A percentile compares a stretch with the other conserved stretches of the same genome.
These are phyloP conservation scores for Tetrapedia diversipes DNA, from an alignment of 2,888 invertebrate genomes.

Conservation along the genomic window DNA sequence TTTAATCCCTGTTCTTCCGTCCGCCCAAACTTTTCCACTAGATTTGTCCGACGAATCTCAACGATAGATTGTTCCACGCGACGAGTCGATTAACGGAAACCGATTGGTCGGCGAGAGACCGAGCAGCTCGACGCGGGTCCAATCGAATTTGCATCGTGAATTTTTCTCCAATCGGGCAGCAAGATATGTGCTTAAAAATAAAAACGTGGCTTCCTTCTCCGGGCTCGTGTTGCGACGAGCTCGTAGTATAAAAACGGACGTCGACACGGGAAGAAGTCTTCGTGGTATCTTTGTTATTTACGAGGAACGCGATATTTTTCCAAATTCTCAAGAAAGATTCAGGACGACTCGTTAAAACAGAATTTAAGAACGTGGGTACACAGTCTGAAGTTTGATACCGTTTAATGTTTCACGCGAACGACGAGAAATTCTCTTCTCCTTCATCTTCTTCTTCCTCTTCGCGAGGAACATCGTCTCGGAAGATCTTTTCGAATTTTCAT, in stretches of 20 bases:
- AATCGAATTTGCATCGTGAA: constrained; percentile 16
- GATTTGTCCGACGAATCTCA: neutral
- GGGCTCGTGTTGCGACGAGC: neutral
- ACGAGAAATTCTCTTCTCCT: neutral
- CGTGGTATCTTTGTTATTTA: neutral
- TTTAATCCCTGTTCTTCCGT: neutral
- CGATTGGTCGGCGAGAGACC: neutral
- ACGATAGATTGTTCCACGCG: neutral
- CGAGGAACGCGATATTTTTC: no score
- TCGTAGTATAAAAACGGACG: neutral
- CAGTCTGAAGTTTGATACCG: no score
- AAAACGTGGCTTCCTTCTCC: neutral
- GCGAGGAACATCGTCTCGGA: neutral
- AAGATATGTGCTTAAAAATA: neutral
- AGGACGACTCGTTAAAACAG: no score
- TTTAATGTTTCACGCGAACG: no score
- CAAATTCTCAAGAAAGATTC: no score
- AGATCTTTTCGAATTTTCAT: neutral
- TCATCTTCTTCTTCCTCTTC: neutral
- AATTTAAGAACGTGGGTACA: no score
- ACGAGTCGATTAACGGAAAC: neutral
- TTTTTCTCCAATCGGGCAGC: neutral
- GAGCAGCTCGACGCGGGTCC: neutral
- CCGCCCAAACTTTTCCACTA: neutral
- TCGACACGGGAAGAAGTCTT: neutral